Evolutionary conservation across 1,140 invertebrate genomes (phyloP), one percentile per base, ranked within the genome.

Genomic region (Drosophila auraria): DNA sequence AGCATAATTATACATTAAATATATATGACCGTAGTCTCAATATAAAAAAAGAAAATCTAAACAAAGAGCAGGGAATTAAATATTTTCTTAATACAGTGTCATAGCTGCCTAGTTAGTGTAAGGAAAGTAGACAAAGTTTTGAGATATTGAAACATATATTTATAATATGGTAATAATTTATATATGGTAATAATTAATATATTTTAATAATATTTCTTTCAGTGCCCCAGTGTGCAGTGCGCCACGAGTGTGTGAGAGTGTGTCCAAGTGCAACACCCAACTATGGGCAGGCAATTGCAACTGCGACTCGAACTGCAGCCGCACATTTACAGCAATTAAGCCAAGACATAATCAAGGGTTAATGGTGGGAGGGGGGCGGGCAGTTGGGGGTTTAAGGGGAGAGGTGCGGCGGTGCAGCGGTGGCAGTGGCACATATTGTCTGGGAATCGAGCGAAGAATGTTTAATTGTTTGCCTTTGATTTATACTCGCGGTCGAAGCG

Each of bases 321-420:
- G 61, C 70, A 59, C 74, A 76, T 76, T 76, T 63, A 64, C 71
- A 65, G 73, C 73, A 75, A 76, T 76, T 76, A 76, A 76, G 71
- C 69, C 69, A 72, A 72, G 69, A 71, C 69, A 72, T 72, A 72
- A 72, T 72, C 69, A 50, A 42, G 20, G 69, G 51, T 58, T 71
- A 40, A 33, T 40, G 66, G 12, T 23, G 63, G 63, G 20, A 20
- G 58, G 27, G 30, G 36, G 7, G 17, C 12, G 38, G 68, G 38
- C 30, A 8, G 27, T 30, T 6, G 27, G 33, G 36, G 14, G 23
- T n/a, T 5, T 15, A 12, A 2, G 12, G 36, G n/a, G 27, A 12
- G 12, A 5, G 42, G 20, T 20, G 25, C 12, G 17, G 33, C 33
- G 33, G 33, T 9, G 15, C 2, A 38, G 15, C 7, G 12, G 15